phyloP scores from a whole-genome alignment of 2,797 vertebrate species.

The Tragopan temminckii region DNA sequence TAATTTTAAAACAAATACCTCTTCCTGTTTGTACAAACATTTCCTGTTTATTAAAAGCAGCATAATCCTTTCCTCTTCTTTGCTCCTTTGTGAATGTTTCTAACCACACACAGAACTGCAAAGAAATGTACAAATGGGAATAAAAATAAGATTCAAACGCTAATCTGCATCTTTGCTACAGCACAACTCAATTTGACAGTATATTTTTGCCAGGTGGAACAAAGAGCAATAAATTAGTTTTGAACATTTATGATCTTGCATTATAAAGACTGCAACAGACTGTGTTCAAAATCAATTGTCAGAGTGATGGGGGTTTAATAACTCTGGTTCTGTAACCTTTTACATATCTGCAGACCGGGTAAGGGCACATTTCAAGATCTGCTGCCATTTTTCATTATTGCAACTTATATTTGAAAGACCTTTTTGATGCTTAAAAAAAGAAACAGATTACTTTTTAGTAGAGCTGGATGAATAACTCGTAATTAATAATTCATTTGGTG shows the following conservation, averaged over 20 bases:
- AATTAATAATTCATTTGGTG: slow-evolving; percentile 62
- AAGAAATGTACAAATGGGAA: slow-evolving; percentile 36
- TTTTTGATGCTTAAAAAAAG: slow-evolving; percentile 57
- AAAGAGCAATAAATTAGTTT: slow-evolving; percentile 80
- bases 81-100: neutral
- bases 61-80: neutral
- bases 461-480: slow-evolving; percentile 57
- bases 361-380: slow-evolving; percentile 60
- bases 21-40: neutral
- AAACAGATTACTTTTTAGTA: slow-evolving; percentile 60
- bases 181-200: slow-evolving; percentile 63
- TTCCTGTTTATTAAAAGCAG: neutral
- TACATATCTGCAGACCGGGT: slow-evolving; percentile 42
- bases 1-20: neutral
- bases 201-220: slow-evolving; percentile 72
- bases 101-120: neutral
- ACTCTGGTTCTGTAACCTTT: slow-evolving; percentile 76
- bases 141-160: slow-evolving; percentile 41
- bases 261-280: slow-evolving; percentile 75
- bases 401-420: slow-evolving; percentile 61
- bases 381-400: slow-evolving; percentile 76
- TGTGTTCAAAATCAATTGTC: slow-evolving; percentile 80
- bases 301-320: slow-evolving; percentile 81
- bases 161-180: slow-evolving; percentile 47
- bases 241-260: slow-evolving; percentile 77